Evolutionary conservation across 2,797 vertebrate species (phyloP).

Genomic region (Setipinna tenuifilis): DNA sequence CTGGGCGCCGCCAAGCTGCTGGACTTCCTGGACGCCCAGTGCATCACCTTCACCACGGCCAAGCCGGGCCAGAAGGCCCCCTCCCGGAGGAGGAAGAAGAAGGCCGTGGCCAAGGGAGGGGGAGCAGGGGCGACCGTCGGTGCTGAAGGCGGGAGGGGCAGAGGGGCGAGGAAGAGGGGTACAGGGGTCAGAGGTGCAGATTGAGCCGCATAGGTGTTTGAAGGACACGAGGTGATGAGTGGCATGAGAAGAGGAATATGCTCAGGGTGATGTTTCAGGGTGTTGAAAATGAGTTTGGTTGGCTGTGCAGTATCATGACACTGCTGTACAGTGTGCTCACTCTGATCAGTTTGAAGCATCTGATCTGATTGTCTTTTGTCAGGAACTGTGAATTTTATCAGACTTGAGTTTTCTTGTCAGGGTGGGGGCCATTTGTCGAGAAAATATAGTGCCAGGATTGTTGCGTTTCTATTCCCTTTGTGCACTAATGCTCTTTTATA

Average conservation of each 20-base stretch:
- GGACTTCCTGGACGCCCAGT: slow-evolving; percentile 90
- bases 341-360: neutral
- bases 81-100: slow-evolving; percentile 57
- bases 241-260: neutral
- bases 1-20: slow-evolving; percentile 82
- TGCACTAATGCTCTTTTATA: slow-evolving; percentile 37
- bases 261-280: neutral
- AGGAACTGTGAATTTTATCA: neutral
- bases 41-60: slow-evolving; percentile 91
- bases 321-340: neutral
- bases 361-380: neutral
- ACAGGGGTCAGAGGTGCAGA: neutral
- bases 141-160: slow-evolving; percentile 30
- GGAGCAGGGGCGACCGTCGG: neutral
- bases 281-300: neutral
- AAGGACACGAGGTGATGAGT: neutral
- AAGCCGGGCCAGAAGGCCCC: slow-evolving; percentile 63
- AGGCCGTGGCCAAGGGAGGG: slow-evolving; percentile 27
- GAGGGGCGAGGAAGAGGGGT: neutral
- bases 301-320: neutral
- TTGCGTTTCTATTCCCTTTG: neutral
- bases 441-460: neutral
- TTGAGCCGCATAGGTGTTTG: neutral
- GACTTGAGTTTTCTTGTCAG: neutral
- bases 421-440: neutral